These are phyloP conservation scores for Microctonus hyperodae DNA, from an alignment of 2,888 invertebrate species.

Conservation along the genomic window DNA sequence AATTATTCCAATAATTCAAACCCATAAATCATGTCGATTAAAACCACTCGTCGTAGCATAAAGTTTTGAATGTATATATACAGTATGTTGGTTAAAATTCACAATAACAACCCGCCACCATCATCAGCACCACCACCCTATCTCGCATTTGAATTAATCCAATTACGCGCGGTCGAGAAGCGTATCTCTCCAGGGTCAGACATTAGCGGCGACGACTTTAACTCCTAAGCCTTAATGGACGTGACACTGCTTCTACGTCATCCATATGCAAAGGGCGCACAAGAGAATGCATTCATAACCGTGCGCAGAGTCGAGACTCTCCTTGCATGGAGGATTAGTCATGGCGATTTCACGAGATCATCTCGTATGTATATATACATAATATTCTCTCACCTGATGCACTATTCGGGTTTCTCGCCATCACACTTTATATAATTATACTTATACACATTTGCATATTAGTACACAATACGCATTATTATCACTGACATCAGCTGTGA, in stretches of 20 bases:
- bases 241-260: constrained; percentile 47
- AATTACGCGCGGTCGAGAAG: constrained; percentile 52
- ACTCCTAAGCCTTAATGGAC: constrained; percentile 51
- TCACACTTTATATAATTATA: constrained; percentile 38
- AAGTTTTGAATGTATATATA: not conserved
- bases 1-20: constrained; percentile 1
- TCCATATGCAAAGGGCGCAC: constrained; percentile 52
- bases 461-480: too few species aligned
- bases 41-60: constrained; percentile 1
- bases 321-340: constrained; percentile 47
- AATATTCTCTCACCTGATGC: constrained; percentile 4
- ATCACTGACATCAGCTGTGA: too few species aligned
- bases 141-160: constrained; percentile 55
- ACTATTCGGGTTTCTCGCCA: constrained; percentile 35
- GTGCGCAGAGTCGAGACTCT: constrained; percentile 23
- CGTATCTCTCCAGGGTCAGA: constrained; percentile 40
- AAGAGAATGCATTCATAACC: constrained; percentile 31
- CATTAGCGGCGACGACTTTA: constrained; percentile 49
- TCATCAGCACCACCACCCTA: not conserved
- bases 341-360: constrained; percentile 38
- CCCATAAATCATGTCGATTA: constrained; percentile 7
- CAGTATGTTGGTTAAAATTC: not conserved
- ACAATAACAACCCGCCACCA: constrained; percentile 5
- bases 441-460: constrained; percentile 15
- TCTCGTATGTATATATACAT: not conserved